phyloP scores from a whole-genome alignment of 2,888 invertebrate genomes.

The Neocrepidodera transversa region DNA sequence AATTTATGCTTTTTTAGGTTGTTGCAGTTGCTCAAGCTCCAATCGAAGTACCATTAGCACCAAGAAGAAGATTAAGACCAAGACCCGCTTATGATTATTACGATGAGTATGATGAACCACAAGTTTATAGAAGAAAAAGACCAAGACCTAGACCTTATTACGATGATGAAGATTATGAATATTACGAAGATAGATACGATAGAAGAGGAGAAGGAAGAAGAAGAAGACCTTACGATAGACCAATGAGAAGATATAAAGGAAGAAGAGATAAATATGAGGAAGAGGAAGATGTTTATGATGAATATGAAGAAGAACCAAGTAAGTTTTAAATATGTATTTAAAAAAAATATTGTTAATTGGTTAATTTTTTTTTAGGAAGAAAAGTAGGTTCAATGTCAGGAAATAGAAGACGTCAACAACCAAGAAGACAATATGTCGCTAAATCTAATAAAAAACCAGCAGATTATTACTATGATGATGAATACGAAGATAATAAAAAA shows the following conservation, averaged over 20 bases:
- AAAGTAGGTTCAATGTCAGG: constrained; percentile 10
- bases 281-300: constrained; percentile 45
- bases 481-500: constrained; percentile 37
- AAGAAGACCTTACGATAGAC: constrained; percentile 48
- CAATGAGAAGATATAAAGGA: constrained; percentile 44
- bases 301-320: constrained; percentile 33
- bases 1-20: background rate
- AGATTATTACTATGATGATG: constrained; percentile 59
- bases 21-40: constrained; percentile 38
- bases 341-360: background rate
- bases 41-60: constrained; percentile 4
- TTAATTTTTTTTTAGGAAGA: constrained; percentile 33
- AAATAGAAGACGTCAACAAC: constrained; percentile 30
- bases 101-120: constrained; percentile 67
- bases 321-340: background rate
- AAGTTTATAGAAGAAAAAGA: constrained; percentile 61
- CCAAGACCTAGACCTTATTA: constrained; percentile 65
- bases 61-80: constrained; percentile 53
- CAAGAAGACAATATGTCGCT: constrained; percentile 19
- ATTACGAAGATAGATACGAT: constrained; percentile 19
- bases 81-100: constrained; percentile 75
- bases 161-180: constrained; percentile 59
- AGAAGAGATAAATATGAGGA: constrained; percentile 50
- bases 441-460: constrained; percentile 46
- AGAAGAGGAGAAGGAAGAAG: constrained; percentile 45